Evolutionary conservation across 2,113 vertebrate genomes (phyloP), one percentile per base, ranked within the genome.

Genomic region (Pleuronectes platessa): DNA sequence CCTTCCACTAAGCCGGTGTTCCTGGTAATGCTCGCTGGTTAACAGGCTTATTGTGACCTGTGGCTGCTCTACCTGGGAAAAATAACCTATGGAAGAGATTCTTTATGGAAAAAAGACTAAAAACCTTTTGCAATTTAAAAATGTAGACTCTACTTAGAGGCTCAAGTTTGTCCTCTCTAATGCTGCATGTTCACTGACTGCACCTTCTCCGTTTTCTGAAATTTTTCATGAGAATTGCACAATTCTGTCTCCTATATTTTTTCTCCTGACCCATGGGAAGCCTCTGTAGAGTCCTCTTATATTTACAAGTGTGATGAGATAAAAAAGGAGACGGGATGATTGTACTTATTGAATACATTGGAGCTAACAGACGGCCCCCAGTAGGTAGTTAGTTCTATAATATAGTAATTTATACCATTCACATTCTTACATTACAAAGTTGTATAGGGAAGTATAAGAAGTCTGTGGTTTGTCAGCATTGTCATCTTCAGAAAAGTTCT

Each of bases 1-100:
- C 61, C 20, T 45, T 14, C 54, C 62, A 56, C 69, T 92, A 92
- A 92, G 74, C 86, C 76, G 74, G 65, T 37, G 60, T 90, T 92
- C 86, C 82, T 81, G 73, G 74, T 82, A 83, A 59, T 24, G 67
- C 76, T 68, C 37, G 6, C 59, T 63, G 70, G 26, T 83, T 89
- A 88, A 86, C 87, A 71, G 76, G 90, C 76, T 87, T 89, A 88
- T 53, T 8, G 47, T 74, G 74, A 76, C 70, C 65, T 47, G 40
- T 71, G 63, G 69, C 80, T 78, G 78, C 65, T 59, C 53, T 75
- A 27, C 64, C 75, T 40, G 68, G 24, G n/a, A 47, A 23, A 35
- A 75, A 35, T 45, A 65, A 64, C 40, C 35, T 51, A n/a, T 58
- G 40, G 45, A 58, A 67, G 37, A 37, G 2, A 40, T 37, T 68